A percentile compares a stretch with the other conserved stretches of the same genome.
Conservation (phyloP, 1,140 invertebrate genomes). For the Calliphora vicina region DNA sequence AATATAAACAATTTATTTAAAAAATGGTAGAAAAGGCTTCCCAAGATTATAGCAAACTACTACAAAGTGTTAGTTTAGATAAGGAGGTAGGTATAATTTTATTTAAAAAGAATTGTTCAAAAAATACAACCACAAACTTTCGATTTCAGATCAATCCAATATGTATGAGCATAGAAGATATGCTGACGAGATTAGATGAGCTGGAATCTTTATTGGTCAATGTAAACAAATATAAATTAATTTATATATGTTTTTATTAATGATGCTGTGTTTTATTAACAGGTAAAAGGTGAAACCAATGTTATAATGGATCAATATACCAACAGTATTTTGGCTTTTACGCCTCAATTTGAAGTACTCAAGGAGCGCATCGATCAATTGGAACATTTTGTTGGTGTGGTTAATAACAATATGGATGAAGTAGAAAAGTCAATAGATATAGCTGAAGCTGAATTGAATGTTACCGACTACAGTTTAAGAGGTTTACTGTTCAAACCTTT, state of each 20-base stretch:
- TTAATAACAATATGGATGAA: constrained; percentile 50
- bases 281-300: constrained; percentile 58
- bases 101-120: background rate
- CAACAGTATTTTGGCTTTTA: constrained; percentile 48
- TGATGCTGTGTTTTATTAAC: background rate
- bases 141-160: constrained; percentile 51
- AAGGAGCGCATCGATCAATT: constrained; percentile 51
- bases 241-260: background rate
- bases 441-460: constrained; percentile 55
- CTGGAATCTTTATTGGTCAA: constrained; percentile 53
- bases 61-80: constrained; percentile 52
- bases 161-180: constrained; percentile 58
- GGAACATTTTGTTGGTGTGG: constrained; percentile 50
- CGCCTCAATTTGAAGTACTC: constrained; percentile 48
- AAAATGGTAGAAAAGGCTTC: constrained; percentile 42
- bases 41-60: constrained; percentile 51
- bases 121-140: background rate
- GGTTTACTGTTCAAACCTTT: constrained; percentile 56
- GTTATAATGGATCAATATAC: constrained; percentile 56
- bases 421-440: constrained; percentile 54
- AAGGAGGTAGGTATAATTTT: constrained; percentile 43
- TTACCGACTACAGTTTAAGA: constrained; percentile 58
- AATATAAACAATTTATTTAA: background rate
- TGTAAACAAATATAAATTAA: constrained; percentile 40
- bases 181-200: constrained; percentile 54